Percentiles rank a stretch among this genome's conserved stretches.
Evolutionary conservation across 2,888 invertebrate genomes (phyloP).

Genomic region (Limnephilus auricula): DNA sequence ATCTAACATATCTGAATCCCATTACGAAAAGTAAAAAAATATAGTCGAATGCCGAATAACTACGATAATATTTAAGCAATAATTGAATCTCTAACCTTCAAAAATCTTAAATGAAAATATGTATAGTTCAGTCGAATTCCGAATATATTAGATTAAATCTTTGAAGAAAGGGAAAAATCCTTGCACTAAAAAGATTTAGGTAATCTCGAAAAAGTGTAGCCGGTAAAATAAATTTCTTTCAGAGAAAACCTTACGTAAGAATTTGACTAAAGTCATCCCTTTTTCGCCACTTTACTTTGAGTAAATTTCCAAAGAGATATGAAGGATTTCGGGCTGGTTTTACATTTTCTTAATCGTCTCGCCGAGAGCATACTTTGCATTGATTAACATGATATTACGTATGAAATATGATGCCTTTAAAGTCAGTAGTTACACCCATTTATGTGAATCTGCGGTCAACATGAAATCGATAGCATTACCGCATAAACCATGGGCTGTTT

Average conservation of each 20-base stretch:
- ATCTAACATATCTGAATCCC: too few species aligned
- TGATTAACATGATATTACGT: conserved; percentile 1
- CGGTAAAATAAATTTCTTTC: not conserved
- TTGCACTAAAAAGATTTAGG: not conserved
- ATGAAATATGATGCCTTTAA: not conserved
- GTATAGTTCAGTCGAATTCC: not conserved
- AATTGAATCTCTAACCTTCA: not conserved
- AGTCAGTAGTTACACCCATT: not conserved
- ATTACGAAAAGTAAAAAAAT: not conserved
- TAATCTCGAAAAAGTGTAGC: not conserved
- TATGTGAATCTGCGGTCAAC: not conserved
- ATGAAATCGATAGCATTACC: not conserved
- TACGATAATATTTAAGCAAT: not conserved
- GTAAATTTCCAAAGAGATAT: not conserved
- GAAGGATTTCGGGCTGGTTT: not conserved
- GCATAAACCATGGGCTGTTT: not conserved
- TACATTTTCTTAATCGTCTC: not conserved
- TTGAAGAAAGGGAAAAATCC: not conserved
- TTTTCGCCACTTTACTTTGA: not conserved
- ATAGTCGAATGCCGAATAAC: not conserved
- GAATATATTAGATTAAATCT: not conserved
- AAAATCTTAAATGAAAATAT: not conserved
- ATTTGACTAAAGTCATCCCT: not conserved
- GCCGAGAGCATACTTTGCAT: not conserved
- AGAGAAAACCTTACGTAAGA: not conserved